Evolutionary conservation across 2,797 vertebrate species (phyloP).

Genomic region (Lithobates pipiens): DNA sequence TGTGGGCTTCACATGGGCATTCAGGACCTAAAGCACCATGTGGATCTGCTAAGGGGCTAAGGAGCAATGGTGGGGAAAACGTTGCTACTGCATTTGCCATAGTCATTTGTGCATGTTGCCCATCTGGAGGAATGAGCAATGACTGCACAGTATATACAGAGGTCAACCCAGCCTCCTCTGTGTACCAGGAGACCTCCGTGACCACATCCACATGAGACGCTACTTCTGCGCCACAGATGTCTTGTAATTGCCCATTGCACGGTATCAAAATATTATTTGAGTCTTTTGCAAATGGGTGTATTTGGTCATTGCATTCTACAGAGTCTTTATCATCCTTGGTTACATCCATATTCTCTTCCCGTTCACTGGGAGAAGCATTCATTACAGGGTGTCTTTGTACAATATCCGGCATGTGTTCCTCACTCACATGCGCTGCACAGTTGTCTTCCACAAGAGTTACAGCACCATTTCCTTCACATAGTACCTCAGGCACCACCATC

Average conservation of each 20-base stretch:
- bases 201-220: background rate
- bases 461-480: background rate
- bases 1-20: background rate
- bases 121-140: background rate
- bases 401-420: background rate
- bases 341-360: background rate
- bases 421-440: background rate
- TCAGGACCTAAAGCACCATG: background rate
- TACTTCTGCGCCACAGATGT: background rate
- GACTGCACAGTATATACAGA: slow-evolving; percentile 30
- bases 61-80: background rate
- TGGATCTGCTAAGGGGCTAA: background rate
- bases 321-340: background rate
- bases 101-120: background rate
- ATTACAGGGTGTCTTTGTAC: background rate
- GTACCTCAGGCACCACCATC: background rate
- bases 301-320: background rate
- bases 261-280: background rate
- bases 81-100: background rate
- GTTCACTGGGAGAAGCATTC: background rate
- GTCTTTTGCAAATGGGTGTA: no score
- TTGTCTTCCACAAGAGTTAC: background rate
- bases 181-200: slow-evolving; percentile 36
- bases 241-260: background rate
- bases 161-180: slow-evolving; percentile 10